phyloP scores from a whole-genome alignment of 1,140 invertebrate species.

The Drosophila bipectinata region DNA sequence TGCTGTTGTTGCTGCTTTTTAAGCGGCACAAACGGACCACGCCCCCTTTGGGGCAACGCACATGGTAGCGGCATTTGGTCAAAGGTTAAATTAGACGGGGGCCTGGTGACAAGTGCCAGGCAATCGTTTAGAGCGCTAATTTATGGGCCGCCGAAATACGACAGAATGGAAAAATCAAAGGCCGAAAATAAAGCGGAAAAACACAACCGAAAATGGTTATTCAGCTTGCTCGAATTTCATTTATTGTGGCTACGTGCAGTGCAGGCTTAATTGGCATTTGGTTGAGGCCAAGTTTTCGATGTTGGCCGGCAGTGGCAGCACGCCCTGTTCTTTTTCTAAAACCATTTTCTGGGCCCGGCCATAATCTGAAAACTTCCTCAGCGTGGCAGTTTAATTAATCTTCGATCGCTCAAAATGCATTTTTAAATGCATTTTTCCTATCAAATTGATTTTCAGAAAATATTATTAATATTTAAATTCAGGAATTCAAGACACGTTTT shows the following conservation, averaged over 20 bases:
- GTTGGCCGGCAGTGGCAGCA: slow-evolving; percentile 40
- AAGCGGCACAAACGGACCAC: slow-evolving; percentile 17
- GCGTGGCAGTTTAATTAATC: slow-evolving; percentile 71
- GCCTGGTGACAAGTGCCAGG: slow-evolving; percentile 76
- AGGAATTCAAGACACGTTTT: slow-evolving; percentile 66
- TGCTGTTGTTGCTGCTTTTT: slow-evolving; percentile 14
- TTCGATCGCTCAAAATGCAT: slow-evolving; percentile 65
- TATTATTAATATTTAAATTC: slow-evolving; percentile 65
- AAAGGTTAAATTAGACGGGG: slow-evolving; percentile 76
- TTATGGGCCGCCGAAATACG: slow-evolving; percentile 58
- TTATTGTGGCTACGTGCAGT: slow-evolving; percentile 58
- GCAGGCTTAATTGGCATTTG: slow-evolving; percentile 72
- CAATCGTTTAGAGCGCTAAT: slow-evolving; percentile 75
- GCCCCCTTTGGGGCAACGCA: slow-evolving; percentile 52
- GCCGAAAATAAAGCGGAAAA: slow-evolving; percentile 26
- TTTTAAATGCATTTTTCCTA: slow-evolving; percentile 63
- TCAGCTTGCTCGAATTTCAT: slow-evolving; percentile 55
- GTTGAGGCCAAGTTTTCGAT: slow-evolving; percentile 7
- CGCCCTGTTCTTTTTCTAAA: slow-evolving; percentile 66
- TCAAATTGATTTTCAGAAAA: slow-evolving; percentile 39
- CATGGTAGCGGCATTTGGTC: slow-evolving; percentile 76
- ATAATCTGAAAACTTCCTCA: slow-evolving; percentile 28
- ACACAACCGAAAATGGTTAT: slow-evolving; percentile 26
- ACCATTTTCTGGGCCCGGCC: slow-evolving; percentile 29
- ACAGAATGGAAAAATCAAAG: slow-evolving; percentile 26